Conservation (phyloP, 2,113 vertebrate species). For the Symphodus melops region DNA sequence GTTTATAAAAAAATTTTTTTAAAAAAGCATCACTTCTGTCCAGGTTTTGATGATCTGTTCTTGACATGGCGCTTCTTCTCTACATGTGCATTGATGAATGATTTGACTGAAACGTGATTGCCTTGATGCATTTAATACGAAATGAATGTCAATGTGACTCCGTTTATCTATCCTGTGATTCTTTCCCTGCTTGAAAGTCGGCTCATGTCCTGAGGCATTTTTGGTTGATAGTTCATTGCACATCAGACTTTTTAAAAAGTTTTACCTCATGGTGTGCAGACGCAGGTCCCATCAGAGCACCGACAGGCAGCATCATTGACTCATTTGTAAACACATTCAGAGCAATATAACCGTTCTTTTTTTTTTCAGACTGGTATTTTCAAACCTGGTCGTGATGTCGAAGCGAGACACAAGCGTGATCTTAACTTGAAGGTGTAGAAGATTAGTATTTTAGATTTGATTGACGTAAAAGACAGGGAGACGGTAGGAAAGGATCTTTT, state of each 20-base stretch:
- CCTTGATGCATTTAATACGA: slow-evolving; percentile 1
- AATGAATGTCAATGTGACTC: background rate
- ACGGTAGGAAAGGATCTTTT: background rate
- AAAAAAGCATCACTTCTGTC: background rate
- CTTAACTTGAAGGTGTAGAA: slow-evolving; percentile 7
- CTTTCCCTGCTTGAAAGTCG: slow-evolving; percentile 10
- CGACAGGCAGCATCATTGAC: slow-evolving; percentile 10
- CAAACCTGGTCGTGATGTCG: slow-evolving; percentile 6
- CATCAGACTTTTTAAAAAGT: slow-evolving; percentile 27
- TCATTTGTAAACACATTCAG: slow-evolving; percentile 22
- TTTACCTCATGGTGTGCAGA: slow-evolving; percentile 44
- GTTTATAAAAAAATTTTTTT: too few species aligned
- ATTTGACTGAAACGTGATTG: slow-evolving; percentile 6
- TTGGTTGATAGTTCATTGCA: slow-evolving; percentile 13
- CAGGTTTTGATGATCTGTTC: background rate
- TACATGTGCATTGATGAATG: slow-evolving; percentile 27
- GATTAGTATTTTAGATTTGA: slow-evolving; percentile 20
- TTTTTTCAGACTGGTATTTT: slow-evolving; percentile 32
- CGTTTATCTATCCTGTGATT: background rate
- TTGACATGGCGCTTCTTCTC: background rate
- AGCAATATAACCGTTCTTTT: slow-evolving; percentile 30
- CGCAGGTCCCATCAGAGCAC: slow-evolving; percentile 31
- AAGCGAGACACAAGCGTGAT: slow-evolving; percentile 5
- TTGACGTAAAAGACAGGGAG: background rate
- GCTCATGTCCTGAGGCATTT: slow-evolving; percentile 18